Percentiles rank a stretch among this genome's conserved stretches.
Evolutionary conservation across 2,888 invertebrate species (phyloP).

Genomic region (Euplexia lucipara): DNA sequence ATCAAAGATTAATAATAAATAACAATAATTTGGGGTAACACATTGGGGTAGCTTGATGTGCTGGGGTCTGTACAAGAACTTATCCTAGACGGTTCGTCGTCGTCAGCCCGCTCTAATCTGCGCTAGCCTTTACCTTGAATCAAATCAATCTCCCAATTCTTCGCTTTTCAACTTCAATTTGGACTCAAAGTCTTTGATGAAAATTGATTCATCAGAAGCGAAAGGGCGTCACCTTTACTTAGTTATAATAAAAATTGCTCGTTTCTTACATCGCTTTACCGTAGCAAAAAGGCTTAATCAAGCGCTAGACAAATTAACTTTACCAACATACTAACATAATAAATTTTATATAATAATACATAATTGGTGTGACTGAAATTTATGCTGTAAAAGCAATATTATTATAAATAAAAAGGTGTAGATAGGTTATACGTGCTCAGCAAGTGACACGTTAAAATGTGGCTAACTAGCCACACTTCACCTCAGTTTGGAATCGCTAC

Average conservation of each 20-base stretch:
- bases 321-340: constrained; percentile 28
- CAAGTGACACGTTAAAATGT: too few species aligned
- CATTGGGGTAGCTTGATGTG: too few species aligned
- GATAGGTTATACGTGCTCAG: too few species aligned
- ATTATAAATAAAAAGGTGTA: too few species aligned
- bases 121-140: background rate
- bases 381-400: constrained; percentile 24
- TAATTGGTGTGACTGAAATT: constrained; percentile 44
- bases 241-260: constrained; percentile 33
- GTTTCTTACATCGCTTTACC: constrained; percentile 24
- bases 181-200: constrained; percentile 2
- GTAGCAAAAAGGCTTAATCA: constrained; percentile 43
- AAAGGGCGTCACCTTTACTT: constrained; percentile 24
- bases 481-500: too few species aligned
- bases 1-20: too few species aligned
- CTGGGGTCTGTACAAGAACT: too few species aligned
- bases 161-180: constrained; percentile 26
- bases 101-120: too few species aligned
- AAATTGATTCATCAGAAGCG: constrained; percentile 22
- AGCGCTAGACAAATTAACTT: constrained; percentile 46
- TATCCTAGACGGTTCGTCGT: too few species aligned
- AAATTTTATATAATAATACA: constrained; percentile 4
- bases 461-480: too few species aligned
- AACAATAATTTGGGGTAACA: too few species aligned
- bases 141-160: constrained; percentile 15